A percentile compares a stretch with the other conserved stretches of the same genome.
Evolutionary conservation across 1,140 invertebrate species (phyloP).

Genomic region (Trinorchestia longiramus): DNA sequence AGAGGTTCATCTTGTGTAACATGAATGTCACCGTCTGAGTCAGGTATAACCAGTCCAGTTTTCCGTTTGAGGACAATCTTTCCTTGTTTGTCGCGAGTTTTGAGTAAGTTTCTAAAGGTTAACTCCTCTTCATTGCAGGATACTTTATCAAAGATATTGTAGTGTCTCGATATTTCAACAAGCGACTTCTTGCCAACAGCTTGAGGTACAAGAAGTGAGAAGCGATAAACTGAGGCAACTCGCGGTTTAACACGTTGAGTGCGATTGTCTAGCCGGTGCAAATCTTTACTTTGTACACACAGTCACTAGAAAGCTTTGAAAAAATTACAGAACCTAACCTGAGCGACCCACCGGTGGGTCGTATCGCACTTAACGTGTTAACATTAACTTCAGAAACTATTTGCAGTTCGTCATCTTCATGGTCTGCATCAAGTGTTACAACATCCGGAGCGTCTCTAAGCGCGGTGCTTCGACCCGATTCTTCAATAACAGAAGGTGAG

Average conservation of each 20-base stretch:
- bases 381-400: background rate
- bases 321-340: no score
- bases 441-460: background rate
- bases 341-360: no score
- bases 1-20: no score
- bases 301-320: no score
- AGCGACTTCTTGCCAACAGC: background rate
- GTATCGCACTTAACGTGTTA: no score
- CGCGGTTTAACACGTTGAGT: no score
- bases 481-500: background rate
- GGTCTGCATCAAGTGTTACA: background rate
- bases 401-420: background rate
- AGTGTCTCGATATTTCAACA: background rate
- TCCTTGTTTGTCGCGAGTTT: background rate
- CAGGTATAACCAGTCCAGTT: background rate
- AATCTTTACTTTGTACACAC: no score
- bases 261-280: no score
- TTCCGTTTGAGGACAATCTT: background rate
- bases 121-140: background rate
- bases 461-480: background rate
- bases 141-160: background rate
- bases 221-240: background rate
- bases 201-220: constrained; percentile 4
- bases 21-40: no score
- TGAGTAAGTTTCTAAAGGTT: background rate